A percentile compares a stretch with the other conserved stretches of the same genome.
These are phyloP conservation scores for Panorpa germanica DNA, from an alignment of 2,888 invertebrate species.

Conservation along the genomic window DNA sequence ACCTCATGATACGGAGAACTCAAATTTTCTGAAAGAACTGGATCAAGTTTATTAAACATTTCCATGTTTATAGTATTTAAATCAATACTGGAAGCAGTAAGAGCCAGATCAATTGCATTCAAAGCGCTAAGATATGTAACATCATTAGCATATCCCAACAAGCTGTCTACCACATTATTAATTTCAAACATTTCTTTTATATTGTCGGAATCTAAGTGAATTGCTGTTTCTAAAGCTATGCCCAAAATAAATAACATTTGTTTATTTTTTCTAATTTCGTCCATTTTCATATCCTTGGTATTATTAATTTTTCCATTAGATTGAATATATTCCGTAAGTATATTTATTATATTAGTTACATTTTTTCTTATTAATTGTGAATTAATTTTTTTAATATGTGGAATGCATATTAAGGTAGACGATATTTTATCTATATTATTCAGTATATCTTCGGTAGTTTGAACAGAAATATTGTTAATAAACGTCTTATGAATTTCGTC, in stretches of 20 bases:
- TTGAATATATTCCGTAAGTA: constrained; percentile 15
- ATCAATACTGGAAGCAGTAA: constrained; percentile 28
- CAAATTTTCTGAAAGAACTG: constrained; percentile 36
- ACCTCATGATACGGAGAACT: constrained; percentile 48
- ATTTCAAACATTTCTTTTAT: constrained; percentile 22
- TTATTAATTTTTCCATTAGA: constrained; percentile 18
- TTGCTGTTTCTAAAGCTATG: constrained; percentile 34
- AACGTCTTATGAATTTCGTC: constrained; percentile 24
- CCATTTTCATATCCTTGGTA: constrained; percentile 20
- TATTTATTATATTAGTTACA: no score
- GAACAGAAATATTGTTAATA: constrained; percentile 19
- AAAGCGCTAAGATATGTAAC: constrained; percentile 28
- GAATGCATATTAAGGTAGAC: constrained; percentile 32
- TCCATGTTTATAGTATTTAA: constrained; percentile 24
- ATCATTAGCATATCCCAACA: constrained; percentile 27
- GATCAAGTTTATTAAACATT: constrained; percentile 28
- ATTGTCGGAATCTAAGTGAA: constrained; percentile 31
- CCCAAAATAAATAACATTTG: constrained; percentile 31
- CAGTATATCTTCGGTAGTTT: constrained; percentile 22
- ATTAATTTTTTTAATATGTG: constrained; percentile 31
- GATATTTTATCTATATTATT: constrained; percentile 25
- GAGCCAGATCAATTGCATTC: constrained; percentile 32
- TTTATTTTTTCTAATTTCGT: constrained; percentile 4
- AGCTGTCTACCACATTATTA: constrained; percentile 23
- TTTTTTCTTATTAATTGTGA: constrained; percentile 15